Percentiles rank a stretch among this genome's conserved stretches.
Evolutionary conservation across 2,113 vertebrate species (phyloP).

Genomic region (Phycodurus eques): DNA sequence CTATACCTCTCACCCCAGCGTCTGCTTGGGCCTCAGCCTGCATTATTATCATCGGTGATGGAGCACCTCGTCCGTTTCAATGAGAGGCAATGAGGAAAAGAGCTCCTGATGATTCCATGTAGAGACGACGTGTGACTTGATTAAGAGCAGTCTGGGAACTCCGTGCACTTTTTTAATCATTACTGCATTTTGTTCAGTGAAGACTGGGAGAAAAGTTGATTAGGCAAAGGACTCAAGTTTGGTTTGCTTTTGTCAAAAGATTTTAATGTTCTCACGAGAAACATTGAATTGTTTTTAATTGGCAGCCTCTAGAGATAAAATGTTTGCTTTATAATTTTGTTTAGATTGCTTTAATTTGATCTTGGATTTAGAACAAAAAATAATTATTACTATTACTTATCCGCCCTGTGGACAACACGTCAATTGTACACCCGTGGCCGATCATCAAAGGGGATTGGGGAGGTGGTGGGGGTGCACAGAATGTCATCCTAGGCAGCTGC

Average conservation of each 20-base stretch:
- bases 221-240: background rate
- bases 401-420: no score
- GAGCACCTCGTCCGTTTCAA: constrained; percentile 34
- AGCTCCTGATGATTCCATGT: constrained; percentile 2
- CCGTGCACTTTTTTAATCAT: background rate
- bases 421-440: no score
- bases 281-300: background rate
- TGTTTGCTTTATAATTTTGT: no score
- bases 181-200: background rate
- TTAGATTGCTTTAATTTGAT: background rate
- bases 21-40: constrained; percentile 24
- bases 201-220: background rate
- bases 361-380: background rate
- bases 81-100: constrained; percentile 5
- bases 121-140: constrained; percentile 14
- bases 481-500: no score
- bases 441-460: no score
- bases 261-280: background rate
- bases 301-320: background rate
- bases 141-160: constrained; percentile 1
- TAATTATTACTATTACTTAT: no score
- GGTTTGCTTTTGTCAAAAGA: background rate
- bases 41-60: constrained; percentile 55
- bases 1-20: constrained; percentile 43
- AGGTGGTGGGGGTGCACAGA: no score